Percentiles rank a stretch among this genome's conserved stretches.
phyloP scores from a whole-genome alignment of 2,888 invertebrate genomes.

The Troglohyphantes excavatus region DNA sequence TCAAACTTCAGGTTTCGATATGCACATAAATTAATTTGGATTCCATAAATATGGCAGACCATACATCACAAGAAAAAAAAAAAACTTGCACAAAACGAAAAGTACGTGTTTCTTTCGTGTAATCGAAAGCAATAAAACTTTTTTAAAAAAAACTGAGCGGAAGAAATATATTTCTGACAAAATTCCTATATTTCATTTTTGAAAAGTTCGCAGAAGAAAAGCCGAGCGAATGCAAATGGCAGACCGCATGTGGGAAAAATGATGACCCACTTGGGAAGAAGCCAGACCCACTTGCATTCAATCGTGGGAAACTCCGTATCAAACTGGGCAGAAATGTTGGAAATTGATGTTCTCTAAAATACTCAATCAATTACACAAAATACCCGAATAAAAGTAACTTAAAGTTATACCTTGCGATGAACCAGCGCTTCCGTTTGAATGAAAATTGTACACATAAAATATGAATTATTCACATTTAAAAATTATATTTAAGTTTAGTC shows the following conservation, averaged over 20 bases:
- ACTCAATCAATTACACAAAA: background rate
- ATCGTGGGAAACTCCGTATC: background rate
- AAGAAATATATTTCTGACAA: background rate
- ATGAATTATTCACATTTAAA: too few relatives aligned
- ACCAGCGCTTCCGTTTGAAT: too few relatives aligned
- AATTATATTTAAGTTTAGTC: too few relatives aligned
- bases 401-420: too few relatives aligned
- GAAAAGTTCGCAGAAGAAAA: background rate
- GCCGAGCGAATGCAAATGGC: slow-evolving; percentile 7
- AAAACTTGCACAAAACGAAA: too few relatives aligned
- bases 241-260: background rate
- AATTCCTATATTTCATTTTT: background rate
- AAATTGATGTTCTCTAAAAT: background rate
- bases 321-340: background rate
- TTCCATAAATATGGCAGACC: too few relatives aligned
- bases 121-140: slow-evolving; percentile 3
- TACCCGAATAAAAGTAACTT: background rate
- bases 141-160: background rate
- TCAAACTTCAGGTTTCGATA: too few relatives aligned
- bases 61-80: too few relatives aligned
- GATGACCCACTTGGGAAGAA: slow-evolving; percentile 45
- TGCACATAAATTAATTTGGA: too few relatives aligned
- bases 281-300: slow-evolving; percentile 13
- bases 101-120: too few relatives aligned
- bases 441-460: too few relatives aligned